Percentiles rank a stretch among this genome's conserved stretches.
phyloP scores from a whole-genome alignment of 2,797 vertebrate species.

The Amniataba percoides region DNA sequence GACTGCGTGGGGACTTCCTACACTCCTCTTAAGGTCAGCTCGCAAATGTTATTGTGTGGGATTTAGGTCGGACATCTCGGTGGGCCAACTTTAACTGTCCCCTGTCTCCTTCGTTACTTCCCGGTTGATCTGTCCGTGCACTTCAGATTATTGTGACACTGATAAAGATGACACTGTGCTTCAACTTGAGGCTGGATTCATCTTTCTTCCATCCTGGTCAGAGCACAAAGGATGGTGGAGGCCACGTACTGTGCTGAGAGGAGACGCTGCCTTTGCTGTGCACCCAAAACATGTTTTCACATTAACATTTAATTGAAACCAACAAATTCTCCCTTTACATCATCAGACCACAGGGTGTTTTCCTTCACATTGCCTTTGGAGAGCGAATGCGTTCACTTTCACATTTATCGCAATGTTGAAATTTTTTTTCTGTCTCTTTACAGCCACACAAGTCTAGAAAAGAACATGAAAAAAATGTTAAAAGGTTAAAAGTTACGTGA shows the following conservation, averaged over 20 bases:
- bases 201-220: not conserved
- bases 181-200: not conserved
- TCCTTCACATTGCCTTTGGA: conserved; percentile 39
- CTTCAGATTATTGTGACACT: not conserved
- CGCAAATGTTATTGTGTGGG: conserved; percentile 44
- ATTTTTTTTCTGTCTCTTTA: conserved; percentile 5
- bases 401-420: conserved; percentile 37
- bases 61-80: conserved; percentile 53
- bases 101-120: not conserved
- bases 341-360: conserved; percentile 58
- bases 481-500: not conserved
- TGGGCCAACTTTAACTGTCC: conserved; percentile 15
- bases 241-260: not conserved
- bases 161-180: conserved; percentile 26
- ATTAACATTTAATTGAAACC: conserved; percentile 20
- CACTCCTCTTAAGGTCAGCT: conserved; percentile 54
- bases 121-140: conserved; percentile 9
- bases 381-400: conserved; percentile 32
- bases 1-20: conserved; percentile 37
- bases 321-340: conserved; percentile 37
- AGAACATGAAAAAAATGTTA: not conserved
- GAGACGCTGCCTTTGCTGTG: not conserved
- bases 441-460: not conserved
- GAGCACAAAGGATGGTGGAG: not conserved
- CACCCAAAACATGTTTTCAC: conserved; percentile 5